Conservation (phyloP, 1,140 invertebrate genomes). For the Caenorhabditis tropicalis region DNA sequence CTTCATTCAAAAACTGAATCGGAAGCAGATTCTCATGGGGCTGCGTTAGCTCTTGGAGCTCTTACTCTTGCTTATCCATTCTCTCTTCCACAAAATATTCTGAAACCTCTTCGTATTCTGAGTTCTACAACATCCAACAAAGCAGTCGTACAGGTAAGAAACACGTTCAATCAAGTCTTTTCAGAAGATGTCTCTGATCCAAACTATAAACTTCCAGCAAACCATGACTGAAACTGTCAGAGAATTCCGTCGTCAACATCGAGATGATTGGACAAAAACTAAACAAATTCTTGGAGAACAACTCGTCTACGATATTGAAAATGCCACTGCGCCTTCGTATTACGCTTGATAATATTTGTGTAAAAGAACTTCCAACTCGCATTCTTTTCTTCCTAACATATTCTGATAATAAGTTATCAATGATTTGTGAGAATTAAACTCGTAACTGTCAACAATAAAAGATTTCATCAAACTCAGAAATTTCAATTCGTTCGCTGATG, state of each 20-base stretch:
- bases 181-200: neutral
- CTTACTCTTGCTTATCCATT: neutral
- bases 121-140: neutral
- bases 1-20: neutral
- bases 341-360: too few species aligned
- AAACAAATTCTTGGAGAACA: neutral
- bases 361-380: too few species aligned
- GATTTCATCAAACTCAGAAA: too few species aligned
- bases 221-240: neutral
- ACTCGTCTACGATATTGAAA: slow-evolving; percentile 38
- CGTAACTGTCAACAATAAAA: too few species aligned
- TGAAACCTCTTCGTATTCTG: neutral
- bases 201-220: neutral
- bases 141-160: neutral
- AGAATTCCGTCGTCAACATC: slow-evolving; percentile 35
- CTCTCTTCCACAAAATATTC: neutral
- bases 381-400: too few species aligned
- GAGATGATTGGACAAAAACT: slow-evolving; percentile 32
- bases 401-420: too few species aligned
- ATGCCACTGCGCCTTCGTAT: slow-evolving; percentile 20
- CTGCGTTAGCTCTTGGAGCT: neutral
- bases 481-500: too few species aligned
- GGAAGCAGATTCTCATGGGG: neutral
- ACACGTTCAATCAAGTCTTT: neutral
- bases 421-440: too few species aligned